Evolutionary conservation across 2,888 invertebrate genomes (phyloP).

Genomic region (Cacoxenus indagator): DNA sequence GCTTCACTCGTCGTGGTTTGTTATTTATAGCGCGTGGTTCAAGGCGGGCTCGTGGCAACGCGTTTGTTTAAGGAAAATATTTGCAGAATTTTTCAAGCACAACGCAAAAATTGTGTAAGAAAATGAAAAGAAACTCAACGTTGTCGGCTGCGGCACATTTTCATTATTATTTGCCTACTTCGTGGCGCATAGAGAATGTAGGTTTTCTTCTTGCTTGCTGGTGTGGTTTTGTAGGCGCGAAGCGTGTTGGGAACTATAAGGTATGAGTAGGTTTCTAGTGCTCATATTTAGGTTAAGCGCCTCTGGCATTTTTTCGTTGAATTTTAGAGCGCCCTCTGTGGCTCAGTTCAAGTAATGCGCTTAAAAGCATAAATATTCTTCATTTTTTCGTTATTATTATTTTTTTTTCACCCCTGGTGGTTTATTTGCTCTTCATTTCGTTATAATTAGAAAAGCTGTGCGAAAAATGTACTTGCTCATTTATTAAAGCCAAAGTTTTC

Average conservation of each 20-base stretch:
- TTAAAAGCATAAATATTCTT: neutral
- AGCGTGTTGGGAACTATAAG: neutral
- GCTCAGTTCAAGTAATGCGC: neutral
- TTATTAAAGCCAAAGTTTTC: neutral
- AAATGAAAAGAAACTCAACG: neutral
- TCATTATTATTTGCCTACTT: neutral
- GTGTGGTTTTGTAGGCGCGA: neutral
- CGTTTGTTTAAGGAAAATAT: conserved; percentile 2
- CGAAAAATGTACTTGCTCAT: no score
- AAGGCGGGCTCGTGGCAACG: neutral
- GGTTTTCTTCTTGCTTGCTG: neutral
- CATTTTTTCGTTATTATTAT: no score
- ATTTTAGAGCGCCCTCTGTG: neutral
- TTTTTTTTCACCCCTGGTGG: neutral
- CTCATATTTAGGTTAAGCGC: neutral
- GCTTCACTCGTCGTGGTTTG: neutral
- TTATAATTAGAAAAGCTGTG: no score
- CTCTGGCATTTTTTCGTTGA: neutral
- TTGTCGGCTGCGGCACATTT: neutral
- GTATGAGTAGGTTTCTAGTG: neutral
- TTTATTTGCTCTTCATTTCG: neutral
- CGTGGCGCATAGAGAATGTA: neutral
- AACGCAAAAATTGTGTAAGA: neutral
- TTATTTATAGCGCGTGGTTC: neutral
- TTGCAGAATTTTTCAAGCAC: neutral